Percentiles rank a stretch among this genome's conserved stretches.
Conservation (phyloP, 2,113 vertebrate genomes). For the Ceyx cyanopectus region DNA sequence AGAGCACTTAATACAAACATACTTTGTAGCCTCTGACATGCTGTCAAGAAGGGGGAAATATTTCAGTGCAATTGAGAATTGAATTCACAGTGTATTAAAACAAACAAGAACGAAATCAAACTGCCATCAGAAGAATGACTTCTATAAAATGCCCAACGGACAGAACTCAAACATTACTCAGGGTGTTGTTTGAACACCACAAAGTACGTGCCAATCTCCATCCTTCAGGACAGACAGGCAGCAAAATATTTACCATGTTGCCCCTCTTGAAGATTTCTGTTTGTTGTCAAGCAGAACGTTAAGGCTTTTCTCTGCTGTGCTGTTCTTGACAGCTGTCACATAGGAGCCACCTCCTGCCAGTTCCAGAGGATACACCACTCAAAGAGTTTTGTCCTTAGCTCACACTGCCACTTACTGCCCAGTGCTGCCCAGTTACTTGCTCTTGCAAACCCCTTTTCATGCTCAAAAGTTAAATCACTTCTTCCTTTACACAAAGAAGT, state of each 20-base stretch:
- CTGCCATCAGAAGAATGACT: not conserved
- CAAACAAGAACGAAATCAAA: constrained; percentile 10
- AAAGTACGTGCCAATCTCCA: not conserved
- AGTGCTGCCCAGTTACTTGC: not conserved
- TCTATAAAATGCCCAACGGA: not conserved
- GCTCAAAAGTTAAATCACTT: not conserved
- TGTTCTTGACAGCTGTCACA: constrained; percentile 12
- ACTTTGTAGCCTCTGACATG: constrained; percentile 10
- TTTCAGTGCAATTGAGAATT: constrained; percentile 3
- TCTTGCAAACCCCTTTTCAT: not conserved
- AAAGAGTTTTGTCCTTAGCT: not conserved
- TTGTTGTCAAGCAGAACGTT: not conserved
- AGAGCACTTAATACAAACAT: not conserved
- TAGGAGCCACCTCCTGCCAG: not conserved
- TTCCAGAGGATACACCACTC: not conserved
- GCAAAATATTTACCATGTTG: not conserved
- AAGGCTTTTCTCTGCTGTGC: not conserved
- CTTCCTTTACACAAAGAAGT: not conserved
- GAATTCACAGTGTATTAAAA: constrained; percentile 23
- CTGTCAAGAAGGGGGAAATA: constrained; percentile 17
- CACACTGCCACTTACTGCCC: not conserved
- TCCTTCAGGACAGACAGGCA: not conserved
- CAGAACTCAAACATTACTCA: not conserved
- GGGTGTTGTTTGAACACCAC: not conserved
- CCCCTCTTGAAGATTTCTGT: not conserved